Conservation (phyloP, 37 sponge, comb jelly and placozoan species). For the Amphimedon queenslandica region DNA sequence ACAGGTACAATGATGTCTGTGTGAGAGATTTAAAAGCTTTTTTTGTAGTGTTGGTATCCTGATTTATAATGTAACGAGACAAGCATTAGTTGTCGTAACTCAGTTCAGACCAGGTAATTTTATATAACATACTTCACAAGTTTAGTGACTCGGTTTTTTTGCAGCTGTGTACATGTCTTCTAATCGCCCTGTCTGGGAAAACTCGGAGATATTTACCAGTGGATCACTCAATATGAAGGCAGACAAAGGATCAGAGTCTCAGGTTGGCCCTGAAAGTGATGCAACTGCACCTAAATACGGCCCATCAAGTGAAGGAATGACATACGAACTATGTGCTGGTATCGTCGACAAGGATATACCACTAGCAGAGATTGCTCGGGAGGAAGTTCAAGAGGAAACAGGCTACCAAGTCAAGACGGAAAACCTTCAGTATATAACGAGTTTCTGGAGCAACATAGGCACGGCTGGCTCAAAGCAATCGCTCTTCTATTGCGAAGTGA, state of each 20-base stretch:
- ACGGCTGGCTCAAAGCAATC: constrained; percentile 55
- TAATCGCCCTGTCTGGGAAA: constrained; percentile 37
- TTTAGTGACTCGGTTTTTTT: too few relatives aligned
- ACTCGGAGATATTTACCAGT: constrained; percentile 31
- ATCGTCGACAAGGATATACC: constrained; percentile 75
- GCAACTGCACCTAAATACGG: constrained; percentile 14
- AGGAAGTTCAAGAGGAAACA: constrained; percentile 83
- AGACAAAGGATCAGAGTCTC: neutral
- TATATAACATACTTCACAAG: too few relatives aligned
- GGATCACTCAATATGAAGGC: constrained; percentile 39
- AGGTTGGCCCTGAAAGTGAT: neutral
- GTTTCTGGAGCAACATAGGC: constrained; percentile 66
- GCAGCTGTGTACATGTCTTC: constrained; percentile 71
- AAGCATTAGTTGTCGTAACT: constrained; percentile 72
- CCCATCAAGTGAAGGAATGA: constrained; percentile 54
- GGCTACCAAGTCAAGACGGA: constrained; percentile 72
- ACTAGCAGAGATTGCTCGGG: constrained; percentile 75
- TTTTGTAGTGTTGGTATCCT: constrained; percentile 73
- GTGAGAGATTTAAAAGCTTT: too few relatives aligned
- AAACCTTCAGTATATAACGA: constrained; percentile 45
- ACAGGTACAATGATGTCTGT: too few relatives aligned
- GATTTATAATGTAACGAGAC: constrained; percentile 73
- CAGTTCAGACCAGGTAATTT: constrained; percentile 94
- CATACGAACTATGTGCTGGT: constrained; percentile 95
- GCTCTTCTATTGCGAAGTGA: constrained; percentile 84